phyloP scores from a whole-genome alignment of 1,140 invertebrate species.

The Probaryconus sp. region DNA sequence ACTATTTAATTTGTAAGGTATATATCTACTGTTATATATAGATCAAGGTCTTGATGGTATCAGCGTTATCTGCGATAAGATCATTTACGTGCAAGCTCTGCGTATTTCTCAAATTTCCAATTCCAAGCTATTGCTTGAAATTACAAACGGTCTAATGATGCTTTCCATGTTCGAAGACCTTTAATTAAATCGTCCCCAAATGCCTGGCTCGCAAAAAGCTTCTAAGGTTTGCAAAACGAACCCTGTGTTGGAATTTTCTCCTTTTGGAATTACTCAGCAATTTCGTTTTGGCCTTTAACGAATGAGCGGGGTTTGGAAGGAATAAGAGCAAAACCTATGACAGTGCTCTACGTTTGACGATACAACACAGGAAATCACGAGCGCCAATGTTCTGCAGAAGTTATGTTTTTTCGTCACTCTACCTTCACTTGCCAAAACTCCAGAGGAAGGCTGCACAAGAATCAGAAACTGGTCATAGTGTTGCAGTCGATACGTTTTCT shows the following conservation, averaged over 20 bases:
- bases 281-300: background rate
- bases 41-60: conserved; percentile 10
- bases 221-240: conserved; percentile 5
- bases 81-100: conserved; percentile 2
- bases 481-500: too few species aligned
- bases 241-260: too few species aligned
- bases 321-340: conserved; percentile 38
- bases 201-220: too few species aligned
- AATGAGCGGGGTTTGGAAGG: conserved; percentile 72
- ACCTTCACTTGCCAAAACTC: conserved; percentile 54
- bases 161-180: background rate
- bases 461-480: background rate
- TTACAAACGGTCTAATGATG: background rate
- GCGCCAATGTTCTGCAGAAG: background rate
- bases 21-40: conserved; percentile 1
- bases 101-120: too few species aligned
- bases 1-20: too few species aligned
- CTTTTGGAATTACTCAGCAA: background rate
- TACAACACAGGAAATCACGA: conserved; percentile 49
- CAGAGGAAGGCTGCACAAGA: conserved; percentile 8
- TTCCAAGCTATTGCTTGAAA: too few species aligned
- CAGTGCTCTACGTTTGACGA: conserved; percentile 44
- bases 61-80: conserved; percentile 9
- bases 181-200: too few species aligned
- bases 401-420: conserved; percentile 26